phyloP scores from a whole-genome alignment of 35 echinoderm and acorn worm genomes.

The Patiria miniata region DNA sequence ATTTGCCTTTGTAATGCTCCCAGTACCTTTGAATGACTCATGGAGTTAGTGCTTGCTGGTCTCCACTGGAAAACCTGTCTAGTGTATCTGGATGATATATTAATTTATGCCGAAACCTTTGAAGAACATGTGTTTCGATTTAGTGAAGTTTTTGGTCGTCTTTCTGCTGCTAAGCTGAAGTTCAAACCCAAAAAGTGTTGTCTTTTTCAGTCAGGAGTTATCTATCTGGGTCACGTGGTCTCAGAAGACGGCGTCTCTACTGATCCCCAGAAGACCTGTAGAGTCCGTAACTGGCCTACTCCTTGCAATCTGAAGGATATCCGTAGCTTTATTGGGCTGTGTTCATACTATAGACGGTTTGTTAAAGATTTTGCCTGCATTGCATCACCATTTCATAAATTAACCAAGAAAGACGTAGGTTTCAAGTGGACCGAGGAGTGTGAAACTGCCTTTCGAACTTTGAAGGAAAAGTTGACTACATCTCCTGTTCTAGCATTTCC shows the following conservation, averaged over 20 bases:
- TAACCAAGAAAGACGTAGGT: constrained; percentile 13
- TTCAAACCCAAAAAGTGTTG: constrained; percentile 46
- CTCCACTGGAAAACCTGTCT: too few species aligned
- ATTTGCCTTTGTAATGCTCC: constrained; percentile 54
- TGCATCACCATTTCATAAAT: constrained; percentile 20
- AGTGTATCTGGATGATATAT: constrained; percentile 54
- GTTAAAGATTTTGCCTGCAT: constrained; percentile 41
- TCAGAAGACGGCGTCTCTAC: constrained; percentile 19
- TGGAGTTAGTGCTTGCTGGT: constrained; percentile 35
- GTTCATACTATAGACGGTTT: too few species aligned
- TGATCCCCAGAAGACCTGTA: constrained; percentile 3
- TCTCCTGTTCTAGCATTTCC: constrained; percentile 51
- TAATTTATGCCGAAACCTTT: constrained; percentile 23
- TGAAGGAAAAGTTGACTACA: constrained; percentile 30
- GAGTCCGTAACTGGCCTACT: neutral
- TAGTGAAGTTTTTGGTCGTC: constrained; percentile 1
- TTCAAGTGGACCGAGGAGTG: constrained; percentile 65
- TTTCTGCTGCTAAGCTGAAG: constrained; percentile 29
- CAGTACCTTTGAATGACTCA: constrained; percentile 32
- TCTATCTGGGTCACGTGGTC: constrained; percentile 48
- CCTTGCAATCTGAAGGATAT: constrained; percentile 6
- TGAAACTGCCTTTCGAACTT: constrained; percentile 54
- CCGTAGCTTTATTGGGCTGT: constrained; percentile 48
- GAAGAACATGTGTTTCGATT: constrained; percentile 30
- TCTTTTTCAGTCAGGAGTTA: neutral